phyloP scores from a whole-genome alignment of 2,797 vertebrate species.

The Masticophis lateralis region DNA sequence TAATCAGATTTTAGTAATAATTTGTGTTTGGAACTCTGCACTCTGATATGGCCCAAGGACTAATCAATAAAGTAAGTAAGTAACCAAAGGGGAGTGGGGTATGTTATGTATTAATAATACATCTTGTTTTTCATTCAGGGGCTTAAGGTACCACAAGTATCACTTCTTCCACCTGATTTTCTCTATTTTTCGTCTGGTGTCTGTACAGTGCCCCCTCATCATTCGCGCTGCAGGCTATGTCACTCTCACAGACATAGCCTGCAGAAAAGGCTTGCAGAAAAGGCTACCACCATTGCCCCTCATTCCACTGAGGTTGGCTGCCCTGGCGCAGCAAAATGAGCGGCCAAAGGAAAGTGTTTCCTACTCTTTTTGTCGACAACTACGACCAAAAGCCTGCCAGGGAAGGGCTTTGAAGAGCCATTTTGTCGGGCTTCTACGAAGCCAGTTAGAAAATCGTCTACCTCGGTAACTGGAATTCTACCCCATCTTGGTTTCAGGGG shows the following conservation, averaged over 20 bases:
- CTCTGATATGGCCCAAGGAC: too few relatives aligned
- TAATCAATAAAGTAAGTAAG: too few relatives aligned
- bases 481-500: slow-evolving; percentile 32
- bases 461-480: slow-evolving; percentile 2
- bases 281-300: not conserved
- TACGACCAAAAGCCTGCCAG: not conserved
- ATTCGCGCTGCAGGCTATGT: slow-evolving; percentile 62
- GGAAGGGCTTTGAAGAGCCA: not conserved
- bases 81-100: not conserved
- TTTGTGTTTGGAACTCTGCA: too few relatives aligned
- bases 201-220: not conserved
- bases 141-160: not conserved
- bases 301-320: not conserved
- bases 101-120: not conserved
- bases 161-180: not conserved
- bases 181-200: not conserved
- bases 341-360: not conserved
- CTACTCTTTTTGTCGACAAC: not conserved
- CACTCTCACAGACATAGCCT: slow-evolving; percentile 8
- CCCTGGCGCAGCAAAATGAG: not conserved
- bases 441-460: slow-evolving; percentile 5
- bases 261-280: not conserved
- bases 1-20: too few relatives aligned
- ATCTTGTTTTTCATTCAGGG: not conserved
- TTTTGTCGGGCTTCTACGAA: not conserved